Conservation (phyloP, 1,140 invertebrate genomes). For the Galleria mellonella region DNA sequence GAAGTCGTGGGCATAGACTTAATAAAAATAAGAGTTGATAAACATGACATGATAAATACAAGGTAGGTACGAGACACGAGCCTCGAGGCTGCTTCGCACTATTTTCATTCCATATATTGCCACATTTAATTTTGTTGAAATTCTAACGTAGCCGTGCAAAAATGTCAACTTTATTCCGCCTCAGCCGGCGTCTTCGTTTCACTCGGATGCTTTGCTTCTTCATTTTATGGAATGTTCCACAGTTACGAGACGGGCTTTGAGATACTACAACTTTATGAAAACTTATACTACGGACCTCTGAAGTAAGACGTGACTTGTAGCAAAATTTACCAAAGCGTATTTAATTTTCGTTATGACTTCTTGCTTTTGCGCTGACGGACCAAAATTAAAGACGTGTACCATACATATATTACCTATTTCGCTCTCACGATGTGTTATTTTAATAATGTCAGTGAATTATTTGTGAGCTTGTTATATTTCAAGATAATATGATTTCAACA, state of each 20-base stretch:
- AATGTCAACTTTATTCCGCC: slow-evolving; percentile 73
- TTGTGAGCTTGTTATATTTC: too few relatives aligned
- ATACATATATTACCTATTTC: too few relatives aligned
- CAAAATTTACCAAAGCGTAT: slow-evolving; percentile 68
- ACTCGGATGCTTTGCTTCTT: slow-evolving; percentile 62
- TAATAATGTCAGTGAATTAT: too few relatives aligned
- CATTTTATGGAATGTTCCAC: slow-evolving; percentile 67
- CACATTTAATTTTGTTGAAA: slow-evolving; percentile 74
- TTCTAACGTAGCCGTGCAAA: slow-evolving; percentile 72
- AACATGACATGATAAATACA: slow-evolving; percentile 36
- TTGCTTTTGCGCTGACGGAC: slow-evolving; percentile 20
- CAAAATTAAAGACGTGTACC: slow-evolving; percentile 5
- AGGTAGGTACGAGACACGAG: slow-evolving; percentile 19
- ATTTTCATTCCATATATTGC: slow-evolving; percentile 70
- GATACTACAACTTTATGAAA: slow-evolving; percentile 70
- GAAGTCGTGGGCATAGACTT: too few relatives aligned
- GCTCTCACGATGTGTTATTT: too few relatives aligned
- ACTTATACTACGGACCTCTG: slow-evolving; percentile 51
- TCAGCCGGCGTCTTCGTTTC: slow-evolving; percentile 63
- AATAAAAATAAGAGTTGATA: too few relatives aligned
- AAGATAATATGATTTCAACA: too few relatives aligned
- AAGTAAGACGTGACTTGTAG: slow-evolving; percentile 64
- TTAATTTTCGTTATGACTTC: slow-evolving; percentile 70
- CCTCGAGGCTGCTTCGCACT: slow-evolving; percentile 31
- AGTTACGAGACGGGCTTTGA: slow-evolving; percentile 68